phyloP scores from a whole-genome alignment of 2,888 invertebrate species.

The Tiliacea aurago region DNA sequence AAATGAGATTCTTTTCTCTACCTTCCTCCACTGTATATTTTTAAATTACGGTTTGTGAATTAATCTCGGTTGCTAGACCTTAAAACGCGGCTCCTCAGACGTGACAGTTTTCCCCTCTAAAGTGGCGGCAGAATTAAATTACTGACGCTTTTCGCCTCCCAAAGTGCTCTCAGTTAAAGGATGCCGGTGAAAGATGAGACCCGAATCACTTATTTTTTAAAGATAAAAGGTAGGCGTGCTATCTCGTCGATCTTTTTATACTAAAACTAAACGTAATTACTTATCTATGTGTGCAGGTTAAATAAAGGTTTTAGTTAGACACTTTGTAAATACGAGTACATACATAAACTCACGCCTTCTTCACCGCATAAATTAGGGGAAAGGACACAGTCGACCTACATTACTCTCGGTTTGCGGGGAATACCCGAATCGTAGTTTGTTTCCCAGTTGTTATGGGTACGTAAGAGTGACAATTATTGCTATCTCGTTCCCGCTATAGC shows the following conservation, averaged over 20 bases:
- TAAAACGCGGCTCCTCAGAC: slow-evolving; percentile 3
- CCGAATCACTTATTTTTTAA: slow-evolving; percentile 11
- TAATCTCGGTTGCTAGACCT: background rate
- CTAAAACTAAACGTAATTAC: background rate
- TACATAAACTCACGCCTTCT: too few species aligned
- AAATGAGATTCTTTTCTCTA: background rate
- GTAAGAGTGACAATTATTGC: too few species aligned
- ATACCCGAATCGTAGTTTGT: too few species aligned
- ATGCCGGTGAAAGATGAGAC: slow-evolving; percentile 19
- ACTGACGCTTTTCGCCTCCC: slow-evolving; percentile 26
- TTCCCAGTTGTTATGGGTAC: too few species aligned
- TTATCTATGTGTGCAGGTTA: background rate
- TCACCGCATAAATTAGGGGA: too few species aligned
- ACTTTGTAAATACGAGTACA: background rate
- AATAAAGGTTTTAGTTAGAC: background rate
- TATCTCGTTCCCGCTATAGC: too few species aligned
- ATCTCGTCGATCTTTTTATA: background rate
- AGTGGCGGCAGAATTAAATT: slow-evolving; percentile 40
- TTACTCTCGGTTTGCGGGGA: too few species aligned
- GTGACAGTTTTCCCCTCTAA: slow-evolving; percentile 2
- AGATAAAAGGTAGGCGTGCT: background rate
- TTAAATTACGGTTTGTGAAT: background rate
- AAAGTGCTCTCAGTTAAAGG: slow-evolving; percentile 40
- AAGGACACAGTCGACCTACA: too few species aligned
- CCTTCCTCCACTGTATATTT: background rate